Percentiles rank a stretch among this genome's conserved stretches.
Evolutionary conservation across 2,888 invertebrate genomes (phyloP).

Genomic region (Saturnia japonica): DNA sequence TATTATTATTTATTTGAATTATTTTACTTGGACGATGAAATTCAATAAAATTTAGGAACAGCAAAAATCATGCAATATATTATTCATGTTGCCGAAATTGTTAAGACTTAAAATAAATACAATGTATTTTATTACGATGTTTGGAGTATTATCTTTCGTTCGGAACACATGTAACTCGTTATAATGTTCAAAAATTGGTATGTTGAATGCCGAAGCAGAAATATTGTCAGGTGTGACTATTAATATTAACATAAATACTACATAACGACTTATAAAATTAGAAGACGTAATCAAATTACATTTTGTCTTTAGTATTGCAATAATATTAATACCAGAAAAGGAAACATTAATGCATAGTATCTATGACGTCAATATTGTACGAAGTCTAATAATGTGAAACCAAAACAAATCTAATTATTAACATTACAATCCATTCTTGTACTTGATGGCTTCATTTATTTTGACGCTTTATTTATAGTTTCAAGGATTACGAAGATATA

Average conservation of each 20-base stretch:
- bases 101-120: neutral
- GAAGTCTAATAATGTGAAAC: neutral
- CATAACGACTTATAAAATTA: neutral
- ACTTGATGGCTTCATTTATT: conserved; percentile 12
- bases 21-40: neutral
- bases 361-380: conserved; percentile 8
- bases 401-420: conserved; percentile 8
- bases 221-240: neutral
- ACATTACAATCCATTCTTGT: conserved; percentile 8
- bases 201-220: neutral
- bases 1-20: neutral
- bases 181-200: neutral
- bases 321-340: conserved; percentile 2
- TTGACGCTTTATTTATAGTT: neutral
- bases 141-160: neutral
- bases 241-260: conserved; percentile 4
- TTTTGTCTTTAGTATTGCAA: conserved; percentile 4
- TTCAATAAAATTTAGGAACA: neutral
- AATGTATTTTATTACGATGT: neutral
- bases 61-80: neutral
- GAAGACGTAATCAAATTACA: neutral
- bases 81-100: neutral
- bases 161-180: neutral
- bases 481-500: neutral
- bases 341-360: conserved; percentile 7